A percentile compares a stretch with the other conserved stretches of the same genome.
These are phyloP conservation scores for Oreochromis spilurus DNA, from an alignment of 2,113 vertebrate species.

Conservation along the genomic window DNA sequence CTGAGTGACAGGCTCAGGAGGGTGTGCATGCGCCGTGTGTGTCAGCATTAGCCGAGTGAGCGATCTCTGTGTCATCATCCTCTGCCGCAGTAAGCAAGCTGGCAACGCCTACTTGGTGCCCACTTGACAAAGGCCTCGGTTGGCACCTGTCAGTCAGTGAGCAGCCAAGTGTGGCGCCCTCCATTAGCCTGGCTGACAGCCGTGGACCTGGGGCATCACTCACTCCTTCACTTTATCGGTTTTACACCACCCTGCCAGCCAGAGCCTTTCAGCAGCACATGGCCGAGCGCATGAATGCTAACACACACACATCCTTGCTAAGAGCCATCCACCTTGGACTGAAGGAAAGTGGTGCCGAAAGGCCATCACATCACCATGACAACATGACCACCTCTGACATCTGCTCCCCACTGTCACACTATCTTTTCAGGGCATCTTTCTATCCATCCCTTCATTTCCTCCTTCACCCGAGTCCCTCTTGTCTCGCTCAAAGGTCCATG, in stretches of 20 bases:
- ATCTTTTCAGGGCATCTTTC: neutral
- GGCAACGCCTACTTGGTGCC: constrained; percentile 3
- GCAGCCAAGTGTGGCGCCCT: constrained; percentile 50
- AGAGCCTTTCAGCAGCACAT: neutral
- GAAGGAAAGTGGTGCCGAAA: neutral
- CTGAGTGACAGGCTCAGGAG: constrained; percentile 35
- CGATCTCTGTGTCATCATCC: constrained; percentile 37
- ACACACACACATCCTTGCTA: neutral
- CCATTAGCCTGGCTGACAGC: constrained; percentile 67
- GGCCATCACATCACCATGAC: neutral
- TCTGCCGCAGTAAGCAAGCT: constrained; percentile 10
- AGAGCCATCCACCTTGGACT: constrained; percentile 28
- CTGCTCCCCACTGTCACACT: neutral
- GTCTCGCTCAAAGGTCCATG: neutral
- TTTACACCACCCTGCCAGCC: constrained; percentile 2
- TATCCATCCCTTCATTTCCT: neutral
- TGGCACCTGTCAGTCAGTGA: constrained; percentile 67
- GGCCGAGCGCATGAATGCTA: neutral
- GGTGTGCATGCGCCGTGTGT: constrained; percentile 15
- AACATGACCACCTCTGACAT: constrained; percentile 10
- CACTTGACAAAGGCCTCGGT: constrained; percentile 5
- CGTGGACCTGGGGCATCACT: constrained; percentile 34
- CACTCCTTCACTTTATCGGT: constrained; percentile 24
- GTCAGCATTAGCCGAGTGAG: constrained; percentile 41
- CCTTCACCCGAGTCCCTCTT: neutral